Conservation (phyloP, 2,797 vertebrate genomes). For the Nyctibius grandis region DNA sequence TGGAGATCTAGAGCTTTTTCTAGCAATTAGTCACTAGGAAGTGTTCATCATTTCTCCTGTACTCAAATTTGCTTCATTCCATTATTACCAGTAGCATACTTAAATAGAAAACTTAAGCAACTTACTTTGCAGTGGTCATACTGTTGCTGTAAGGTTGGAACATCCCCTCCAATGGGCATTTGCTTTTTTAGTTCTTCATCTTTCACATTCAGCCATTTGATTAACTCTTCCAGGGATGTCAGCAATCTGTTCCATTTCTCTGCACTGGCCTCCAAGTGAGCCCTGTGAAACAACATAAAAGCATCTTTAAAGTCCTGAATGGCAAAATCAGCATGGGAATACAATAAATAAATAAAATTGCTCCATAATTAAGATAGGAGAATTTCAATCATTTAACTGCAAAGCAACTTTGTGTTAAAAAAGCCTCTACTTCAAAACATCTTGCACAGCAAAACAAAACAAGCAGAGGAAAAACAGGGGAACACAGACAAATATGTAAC, state of each 20-base stretch:
- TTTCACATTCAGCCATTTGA: slow-evolving; percentile 91
- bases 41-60: background rate
- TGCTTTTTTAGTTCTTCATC: slow-evolving; percentile 93
- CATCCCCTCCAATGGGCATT: slow-evolving; percentile 94
- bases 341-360: background rate
- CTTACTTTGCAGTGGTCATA: slow-evolving; percentile 88
- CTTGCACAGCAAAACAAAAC: background rate
- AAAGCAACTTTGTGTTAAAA: background rate
- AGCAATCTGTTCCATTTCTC: slow-evolving; percentile 93
- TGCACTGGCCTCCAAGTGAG: slow-evolving; percentile 92
- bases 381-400: background rate
- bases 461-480: background rate
- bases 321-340: background rate
- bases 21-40: background rate
- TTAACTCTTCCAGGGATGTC: slow-evolving; percentile 89
- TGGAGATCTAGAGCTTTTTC: background rate
- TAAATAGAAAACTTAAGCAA: background rate
- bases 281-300: slow-evolving; percentile 71
- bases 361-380: background rate
- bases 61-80: background rate
- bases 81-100: background rate
- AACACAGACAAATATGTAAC: background rate
- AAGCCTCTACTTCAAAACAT: background rate
- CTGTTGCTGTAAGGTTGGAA: slow-evolving; percentile 90
- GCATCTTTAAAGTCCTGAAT: background rate